A percentile compares a stretch with the other conserved stretches of the same genome.
These are phyloP conservation scores for Tipula vernalis DNA, from an alignment of 2,888 invertebrate species.

Conservation along the genomic window DNA sequence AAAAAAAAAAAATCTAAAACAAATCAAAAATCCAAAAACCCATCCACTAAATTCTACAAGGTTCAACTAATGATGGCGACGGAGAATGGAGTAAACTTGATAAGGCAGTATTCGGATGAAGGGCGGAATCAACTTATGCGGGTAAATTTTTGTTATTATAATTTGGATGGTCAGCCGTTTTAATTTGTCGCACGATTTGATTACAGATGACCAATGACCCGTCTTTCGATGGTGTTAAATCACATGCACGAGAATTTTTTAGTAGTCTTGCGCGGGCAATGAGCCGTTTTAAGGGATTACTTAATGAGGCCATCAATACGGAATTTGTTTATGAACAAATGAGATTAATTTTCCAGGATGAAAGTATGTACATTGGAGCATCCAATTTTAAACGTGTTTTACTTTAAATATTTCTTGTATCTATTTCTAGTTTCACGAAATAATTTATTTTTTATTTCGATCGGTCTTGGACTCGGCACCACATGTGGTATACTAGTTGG, in stretches of 20 bases:
- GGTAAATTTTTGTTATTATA: background rate
- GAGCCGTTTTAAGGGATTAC: slow-evolving; percentile 15
- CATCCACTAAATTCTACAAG: slow-evolving; percentile 14
- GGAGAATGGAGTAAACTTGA: slow-evolving; percentile 18
- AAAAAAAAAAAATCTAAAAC: background rate
- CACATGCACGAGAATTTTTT: slow-evolving; percentile 16
- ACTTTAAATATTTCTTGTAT: background rate
- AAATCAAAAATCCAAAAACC: slow-evolving; percentile 5
- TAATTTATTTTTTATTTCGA: slow-evolving; percentile 28
- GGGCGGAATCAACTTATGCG: slow-evolving; percentile 12
- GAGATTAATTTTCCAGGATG: slow-evolving; percentile 18
- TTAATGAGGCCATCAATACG: slow-evolving; percentile 16
- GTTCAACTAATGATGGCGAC: slow-evolving; percentile 20
- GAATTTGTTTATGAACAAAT: slow-evolving; percentile 17
- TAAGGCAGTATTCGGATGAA: slow-evolving; percentile 19
- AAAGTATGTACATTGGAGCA: slow-evolving; percentile 18
- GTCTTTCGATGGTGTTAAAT: slow-evolving; percentile 17
- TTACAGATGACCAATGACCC: slow-evolving; percentile 17
- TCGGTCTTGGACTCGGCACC: slow-evolving; percentile 31
- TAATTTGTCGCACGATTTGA: background rate
- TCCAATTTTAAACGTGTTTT: background rate
- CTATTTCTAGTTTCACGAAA: slow-evolving; percentile 25
- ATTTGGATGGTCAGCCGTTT: background rate
- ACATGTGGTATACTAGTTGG: slow-evolving; percentile 30
- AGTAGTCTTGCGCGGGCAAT: slow-evolving; percentile 15